Conservation (phyloP, 2,797 vertebrate genomes). For the Spatula clypeata region DNA sequence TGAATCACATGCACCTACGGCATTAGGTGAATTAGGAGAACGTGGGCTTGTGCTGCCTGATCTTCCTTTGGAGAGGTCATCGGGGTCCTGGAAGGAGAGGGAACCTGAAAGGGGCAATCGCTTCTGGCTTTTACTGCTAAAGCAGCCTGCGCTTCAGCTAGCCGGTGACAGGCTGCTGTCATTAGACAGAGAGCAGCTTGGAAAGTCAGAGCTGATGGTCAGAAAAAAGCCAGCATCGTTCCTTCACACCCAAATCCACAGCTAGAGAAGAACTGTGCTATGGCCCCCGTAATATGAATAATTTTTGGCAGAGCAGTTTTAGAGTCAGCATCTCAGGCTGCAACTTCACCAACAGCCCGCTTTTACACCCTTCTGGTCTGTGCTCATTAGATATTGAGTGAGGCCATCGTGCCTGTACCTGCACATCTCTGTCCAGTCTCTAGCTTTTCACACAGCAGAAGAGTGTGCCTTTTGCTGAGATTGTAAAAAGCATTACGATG, state of each 20-base stretch:
- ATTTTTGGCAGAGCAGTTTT: not conserved
- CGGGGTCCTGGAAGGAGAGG: not conserved
- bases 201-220: not conserved
- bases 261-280: not conserved
- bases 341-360: not conserved
- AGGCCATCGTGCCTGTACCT: not conserved
- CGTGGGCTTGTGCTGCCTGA: not conserved
- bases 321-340: not conserved
- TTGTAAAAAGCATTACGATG: not conserved
- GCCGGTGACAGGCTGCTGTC: not conserved
- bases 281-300: not conserved
- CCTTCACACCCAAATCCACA: not conserved
- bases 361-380: not conserved
- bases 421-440: not conserved
- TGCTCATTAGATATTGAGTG: not conserved
- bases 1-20: not conserved
- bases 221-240: not conserved
- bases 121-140: not conserved
- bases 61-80: not conserved
- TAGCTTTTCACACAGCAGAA: not conserved
- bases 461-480: not conserved
- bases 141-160: not conserved
- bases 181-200: not conserved
- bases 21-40: not conserved
- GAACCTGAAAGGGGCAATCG: accelerated